A percentile compares a stretch with the other conserved stretches of the same genome.
Evolutionary conservation across 2,113 vertebrate species (phyloP).

Genomic region (Sakesphorus luctuosus): DNA sequence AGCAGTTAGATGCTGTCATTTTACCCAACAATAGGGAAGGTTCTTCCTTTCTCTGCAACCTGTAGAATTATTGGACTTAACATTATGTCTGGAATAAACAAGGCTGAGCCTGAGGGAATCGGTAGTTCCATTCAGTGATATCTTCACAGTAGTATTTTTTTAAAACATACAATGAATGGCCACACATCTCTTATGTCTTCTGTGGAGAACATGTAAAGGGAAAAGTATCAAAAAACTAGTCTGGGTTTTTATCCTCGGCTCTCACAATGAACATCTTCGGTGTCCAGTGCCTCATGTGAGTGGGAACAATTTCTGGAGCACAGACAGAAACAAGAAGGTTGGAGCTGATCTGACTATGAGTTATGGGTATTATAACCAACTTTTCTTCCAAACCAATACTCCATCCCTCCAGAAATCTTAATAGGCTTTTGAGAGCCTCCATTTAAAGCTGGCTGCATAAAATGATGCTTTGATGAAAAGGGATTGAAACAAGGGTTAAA

Average conservation of each 20-base stretch:
- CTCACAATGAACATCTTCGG: slow-evolving; percentile 10
- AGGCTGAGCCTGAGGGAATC: background rate
- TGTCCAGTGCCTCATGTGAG: background rate
- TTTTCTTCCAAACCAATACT: slow-evolving; percentile 71
- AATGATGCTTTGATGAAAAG: slow-evolving; percentile 84
- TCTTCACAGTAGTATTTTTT: background rate
- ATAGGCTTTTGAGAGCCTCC: slow-evolving; percentile 79
- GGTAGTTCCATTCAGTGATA: background rate
- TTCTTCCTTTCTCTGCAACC: background rate
- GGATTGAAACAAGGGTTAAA: slow-evolving; percentile 89
- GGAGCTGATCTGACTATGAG: slow-evolving; percentile 67
- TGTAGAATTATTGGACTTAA: slow-evolving; percentile 7
- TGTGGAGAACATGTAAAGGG: background rate
- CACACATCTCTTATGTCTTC: background rate
- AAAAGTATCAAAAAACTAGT: background rate
- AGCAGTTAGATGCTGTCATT: background rate
- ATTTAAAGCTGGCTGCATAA: slow-evolving; percentile 81
- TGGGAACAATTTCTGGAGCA: slow-evolving; percentile 48
- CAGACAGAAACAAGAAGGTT: slow-evolving; percentile 50
- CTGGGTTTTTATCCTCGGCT: slow-evolving; percentile 1
- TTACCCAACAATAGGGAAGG: background rate
- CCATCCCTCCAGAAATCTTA: slow-evolving; percentile 78
- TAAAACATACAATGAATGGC: background rate
- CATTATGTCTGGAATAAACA: slow-evolving; percentile 12
- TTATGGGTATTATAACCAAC: slow-evolving; percentile 77